Conservation (phyloP, 2,797 vertebrate genomes). For the Pangasius larnaudii region DNA sequence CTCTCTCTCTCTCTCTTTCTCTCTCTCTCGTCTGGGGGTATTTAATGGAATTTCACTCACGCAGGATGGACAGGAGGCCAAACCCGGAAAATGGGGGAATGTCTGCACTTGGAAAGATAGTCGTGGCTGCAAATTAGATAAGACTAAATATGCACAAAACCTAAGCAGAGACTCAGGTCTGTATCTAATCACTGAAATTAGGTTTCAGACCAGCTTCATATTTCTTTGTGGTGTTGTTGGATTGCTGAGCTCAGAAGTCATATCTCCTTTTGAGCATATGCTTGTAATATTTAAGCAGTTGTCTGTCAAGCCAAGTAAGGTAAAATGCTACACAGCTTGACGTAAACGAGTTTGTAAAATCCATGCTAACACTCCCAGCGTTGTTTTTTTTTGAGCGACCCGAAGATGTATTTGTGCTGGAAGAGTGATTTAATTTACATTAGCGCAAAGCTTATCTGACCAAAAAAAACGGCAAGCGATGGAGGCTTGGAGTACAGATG, state of each 20-base stretch:
- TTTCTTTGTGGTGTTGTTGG: constrained; percentile 1
- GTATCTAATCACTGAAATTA: constrained; percentile 29
- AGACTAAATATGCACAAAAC: constrained; percentile 11
- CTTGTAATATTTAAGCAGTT: constrained; percentile 23
- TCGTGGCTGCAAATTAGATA: constrained; percentile 27
- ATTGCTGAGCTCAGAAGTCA: constrained; percentile 27
- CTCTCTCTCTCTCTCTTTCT: constrained; percentile 27
- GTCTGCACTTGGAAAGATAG: constrained; percentile 5
- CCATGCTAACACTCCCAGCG: neutral
- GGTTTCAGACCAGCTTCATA: constrained; percentile 7
- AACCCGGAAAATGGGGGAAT: constrained; percentile 14
- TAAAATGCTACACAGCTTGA: constrained; percentile 5
- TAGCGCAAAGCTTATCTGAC: neutral
- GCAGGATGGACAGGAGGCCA: constrained; percentile 13
- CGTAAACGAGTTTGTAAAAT: neutral
- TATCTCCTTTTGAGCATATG: constrained; percentile 12
- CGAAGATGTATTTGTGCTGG: neutral
- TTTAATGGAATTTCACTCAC: constrained; percentile 29
- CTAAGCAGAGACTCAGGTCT: neutral
- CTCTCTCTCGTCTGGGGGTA: constrained; percentile 51
- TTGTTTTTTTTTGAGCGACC: neutral
- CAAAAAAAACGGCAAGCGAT: neutral
- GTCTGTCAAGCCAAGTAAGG: constrained; percentile 24
- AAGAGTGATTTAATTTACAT: neutral
- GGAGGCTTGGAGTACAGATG: neutral